Base-by-base conservation (phyloP, 2,113 vertebrate species). In the Rallus limicola region DNA sequence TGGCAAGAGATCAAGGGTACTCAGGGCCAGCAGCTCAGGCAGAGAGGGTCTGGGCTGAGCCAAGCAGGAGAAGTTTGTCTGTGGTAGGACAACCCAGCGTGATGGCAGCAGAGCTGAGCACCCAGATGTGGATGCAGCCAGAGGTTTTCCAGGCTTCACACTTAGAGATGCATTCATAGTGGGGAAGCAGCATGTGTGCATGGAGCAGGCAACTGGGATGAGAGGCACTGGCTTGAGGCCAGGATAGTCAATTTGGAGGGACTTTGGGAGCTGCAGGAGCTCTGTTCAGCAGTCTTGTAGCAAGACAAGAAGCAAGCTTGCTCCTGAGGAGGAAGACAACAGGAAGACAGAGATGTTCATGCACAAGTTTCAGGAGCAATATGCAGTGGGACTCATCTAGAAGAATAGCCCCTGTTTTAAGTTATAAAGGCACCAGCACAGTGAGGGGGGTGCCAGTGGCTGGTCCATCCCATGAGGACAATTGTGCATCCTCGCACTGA, bases 331-430 rank as follows among this genome's bases (percentile, higher is more conserved):
- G 38, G 71, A 50, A 76, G 53, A 21, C 20, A 44, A 24, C 21
- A 23, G 53, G 25, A 76, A 72, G 25, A 64, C 0, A 63, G 34
- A 80, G 23, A 12, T 34, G 18, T 69, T 58, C 50, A 44, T 20
- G 15, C 10, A 52, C 1, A 31, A 8, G 26, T 38, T 38, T 65
- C 23, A 44, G 60, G 1, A 89, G 44, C 38, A 69, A 77, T 15
- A 48, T 0, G 1, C 16, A 80, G 28, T 2, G 2, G 36, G 36
- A 63, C 21, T 64, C 9, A 24, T 6, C 52, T 0, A 3, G 34
- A 81, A 8, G 34, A 81, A 8, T 26, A 90, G n/a, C 2, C 24
- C 29, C 33, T 18, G 3, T 92, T 79, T 65, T 12, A 62, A 76
- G 58, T 34, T n/a, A 79, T 52, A 94, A 86, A 64, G 9, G 16